Percentiles rank a stretch among this genome's conserved stretches.
Evolutionary conservation across 1,140 invertebrate genomes (phyloP).

Genomic region (Anastrepha ludens): DNA sequence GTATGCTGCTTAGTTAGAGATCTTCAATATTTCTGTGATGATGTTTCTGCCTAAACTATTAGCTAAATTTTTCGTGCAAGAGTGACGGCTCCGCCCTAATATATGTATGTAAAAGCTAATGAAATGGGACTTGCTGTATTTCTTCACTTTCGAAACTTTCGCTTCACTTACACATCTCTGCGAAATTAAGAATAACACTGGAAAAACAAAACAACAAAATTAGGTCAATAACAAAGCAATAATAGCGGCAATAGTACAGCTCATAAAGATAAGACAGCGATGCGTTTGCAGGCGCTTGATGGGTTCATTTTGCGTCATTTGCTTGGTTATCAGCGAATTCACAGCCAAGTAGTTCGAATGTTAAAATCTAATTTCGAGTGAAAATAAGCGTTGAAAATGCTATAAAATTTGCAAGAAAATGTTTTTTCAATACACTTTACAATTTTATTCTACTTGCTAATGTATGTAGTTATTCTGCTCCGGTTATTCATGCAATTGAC

Average conservation of each 20-base stretch:
- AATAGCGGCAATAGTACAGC: neutral
- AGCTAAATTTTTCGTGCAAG: too few species aligned
- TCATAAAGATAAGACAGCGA: slow-evolving; percentile 9
- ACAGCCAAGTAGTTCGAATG: neutral
- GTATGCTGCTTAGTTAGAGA: too few species aligned
- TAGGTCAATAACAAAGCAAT: slow-evolving; percentile 45
- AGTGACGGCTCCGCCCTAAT: too few species aligned
- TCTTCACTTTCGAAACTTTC: too few species aligned
- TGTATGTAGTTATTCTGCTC: too few species aligned
- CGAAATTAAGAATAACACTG: neutral
- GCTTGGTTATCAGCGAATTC: neutral
- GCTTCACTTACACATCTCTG: neutral
- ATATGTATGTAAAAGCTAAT: too few species aligned
- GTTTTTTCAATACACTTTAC: neutral
- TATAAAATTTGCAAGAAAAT: neutral
- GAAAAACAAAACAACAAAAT: neutral
- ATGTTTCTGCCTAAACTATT: too few species aligned
- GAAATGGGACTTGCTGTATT: too few species aligned
- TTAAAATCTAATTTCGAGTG: neutral
- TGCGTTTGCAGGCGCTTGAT: neutral
- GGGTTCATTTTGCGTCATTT: neutral
- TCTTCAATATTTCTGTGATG: too few species aligned
- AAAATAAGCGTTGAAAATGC: neutral
- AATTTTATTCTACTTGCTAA: too few species aligned
- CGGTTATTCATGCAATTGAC: too few species aligned